Base-by-base conservation (phyloP, 2,888 invertebrate genomes). In the Drosophila austrosaltans region DNA sequence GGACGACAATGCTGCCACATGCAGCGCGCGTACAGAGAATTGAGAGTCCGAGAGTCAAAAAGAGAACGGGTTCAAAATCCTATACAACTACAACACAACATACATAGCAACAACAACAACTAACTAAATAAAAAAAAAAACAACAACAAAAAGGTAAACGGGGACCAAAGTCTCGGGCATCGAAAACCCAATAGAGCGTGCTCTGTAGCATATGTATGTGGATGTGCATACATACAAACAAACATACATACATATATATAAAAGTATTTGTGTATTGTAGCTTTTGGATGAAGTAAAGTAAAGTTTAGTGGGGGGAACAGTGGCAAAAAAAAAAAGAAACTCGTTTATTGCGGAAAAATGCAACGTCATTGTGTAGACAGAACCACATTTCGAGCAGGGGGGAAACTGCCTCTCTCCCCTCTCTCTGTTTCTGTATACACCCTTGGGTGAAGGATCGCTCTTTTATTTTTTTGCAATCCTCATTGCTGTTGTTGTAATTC, bases 51-150 rank as follows among this genome's bases (percentile, higher is more conserved):
- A 58, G 66, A 71, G 39, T 71, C 66, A 66, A 84, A 66, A 84
- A 81, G 81, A 81, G 48, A 87, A 82, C 89, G 89, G 84, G 89
- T 88, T 89, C 89, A 90, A 88, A 90, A 90, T 90, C 88, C 88
- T 88, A 90, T 88, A 87, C 89, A 88, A 89, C 89, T 90, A 90
- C 88, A 86, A 90, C 86, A 87, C 84, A 88, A 84, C 89, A 88
- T 83, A 40, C 40, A 48, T 48, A 48, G 48, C 48, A 48, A 89
- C 82, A 48, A 25, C 48, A 48, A 25, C 48, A 48, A 89, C 82
- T 79, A 85, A 88, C 86, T 64, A 63, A 75, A 75, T 57, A 77
- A 75, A 72, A 71, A 67, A 8, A 32, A 32, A 4, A 32, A 48
- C 20, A 48, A 20, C 20, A 32, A 20, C 7, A 48, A 48, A 25